phyloP scores from a whole-genome alignment of 1,140 invertebrate genomes.

The Drosophila repleta region DNA sequence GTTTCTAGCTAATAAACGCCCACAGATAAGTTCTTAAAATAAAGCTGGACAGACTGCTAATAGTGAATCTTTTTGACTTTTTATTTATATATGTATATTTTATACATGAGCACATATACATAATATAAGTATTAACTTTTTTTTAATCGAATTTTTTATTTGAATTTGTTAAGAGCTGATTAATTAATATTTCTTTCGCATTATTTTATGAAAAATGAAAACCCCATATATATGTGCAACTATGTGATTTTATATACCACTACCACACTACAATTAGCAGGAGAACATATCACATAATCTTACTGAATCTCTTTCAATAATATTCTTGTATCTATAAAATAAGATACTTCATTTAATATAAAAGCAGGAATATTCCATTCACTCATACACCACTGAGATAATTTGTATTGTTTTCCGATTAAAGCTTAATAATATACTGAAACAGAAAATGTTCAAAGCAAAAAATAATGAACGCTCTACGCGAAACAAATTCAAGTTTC shows the following conservation, averaged over 20 bases:
- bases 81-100: slow-evolving; percentile 29
- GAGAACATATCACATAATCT: not conserved
- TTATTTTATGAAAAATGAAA: not conserved
- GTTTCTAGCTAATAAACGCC: slow-evolving; percentile 32
- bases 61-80: slow-evolving; percentile 24
- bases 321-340: too few species aligned
- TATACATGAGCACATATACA: not conserved
- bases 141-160: not conserved
- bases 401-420: slow-evolving; percentile 17
- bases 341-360: not conserved
- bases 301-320: not conserved
- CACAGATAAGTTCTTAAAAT: slow-evolving; percentile 46
- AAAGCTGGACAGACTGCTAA: slow-evolving; percentile 32
- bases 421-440: slow-evolving; percentile 32
- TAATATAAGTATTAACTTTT: slow-evolving; percentile 28
- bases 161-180: too few species aligned
- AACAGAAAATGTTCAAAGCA: slow-evolving; percentile 18
- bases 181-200: not conserved
- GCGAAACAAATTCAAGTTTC: slow-evolving; percentile 35
- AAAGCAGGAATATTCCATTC: not conserved
- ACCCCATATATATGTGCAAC: not conserved
- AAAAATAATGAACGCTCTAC: slow-evolving; percentile 19
- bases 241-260: too few species aligned
- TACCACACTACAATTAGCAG: not conserved
- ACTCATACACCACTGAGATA: not conserved